Evolutionary conservation across 2,797 vertebrate genomes (phyloP).

Genomic region (Pogoniulus pusillus): DNA sequence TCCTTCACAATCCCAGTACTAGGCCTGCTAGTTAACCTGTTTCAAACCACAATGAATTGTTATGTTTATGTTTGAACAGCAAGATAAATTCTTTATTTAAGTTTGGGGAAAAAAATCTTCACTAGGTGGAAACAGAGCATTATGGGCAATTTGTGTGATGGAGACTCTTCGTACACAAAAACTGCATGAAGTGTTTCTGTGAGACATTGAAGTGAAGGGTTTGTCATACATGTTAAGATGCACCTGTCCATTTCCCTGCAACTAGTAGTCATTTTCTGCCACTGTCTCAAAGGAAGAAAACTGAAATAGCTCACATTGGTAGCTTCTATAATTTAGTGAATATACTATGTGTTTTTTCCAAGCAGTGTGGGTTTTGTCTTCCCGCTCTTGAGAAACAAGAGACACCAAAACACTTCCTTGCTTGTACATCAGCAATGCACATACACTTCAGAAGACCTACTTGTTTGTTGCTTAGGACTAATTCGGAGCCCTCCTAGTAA

Average conservation of each 20-base stretch:
- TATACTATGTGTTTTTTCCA: background rate
- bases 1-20: background rate
- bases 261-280: background rate
- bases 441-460: background rate
- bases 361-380: background rate
- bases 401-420: background rate
- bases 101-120: background rate
- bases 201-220: background rate
- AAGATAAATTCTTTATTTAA: background rate
- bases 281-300: background rate
- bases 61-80: background rate
- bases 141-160: background rate
- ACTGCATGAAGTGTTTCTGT: background rate
- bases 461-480: background rate
- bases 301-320: background rate
- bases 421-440: background rate
- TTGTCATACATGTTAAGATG: background rate
- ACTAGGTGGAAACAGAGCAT: background rate
- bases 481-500: accelerated
- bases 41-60: background rate
- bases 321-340: background rate
- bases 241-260: background rate
- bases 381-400: background rate
- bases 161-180: background rate
- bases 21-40: background rate